Base-by-base conservation (phyloP, 2,888 invertebrate genomes). In the Epiblema foenella region DNA sequence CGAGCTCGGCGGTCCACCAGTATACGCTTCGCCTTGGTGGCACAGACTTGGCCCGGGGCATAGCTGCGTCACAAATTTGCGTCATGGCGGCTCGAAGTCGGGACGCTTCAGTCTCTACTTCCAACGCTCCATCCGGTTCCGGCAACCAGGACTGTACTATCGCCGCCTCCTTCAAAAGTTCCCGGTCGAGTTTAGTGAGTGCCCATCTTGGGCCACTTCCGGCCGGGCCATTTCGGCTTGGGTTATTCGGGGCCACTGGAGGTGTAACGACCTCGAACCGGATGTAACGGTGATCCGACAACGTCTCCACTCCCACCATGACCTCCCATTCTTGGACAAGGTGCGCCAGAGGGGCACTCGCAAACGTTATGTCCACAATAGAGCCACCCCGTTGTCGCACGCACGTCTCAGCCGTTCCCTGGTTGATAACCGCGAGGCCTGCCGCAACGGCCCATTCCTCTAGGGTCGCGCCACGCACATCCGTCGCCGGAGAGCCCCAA, bases 131-230 rank as follows among this genome's bases (percentile, higher is more conserved):
- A 3, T 3, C 24, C 15, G 2, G 56, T 29, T 9, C n/a, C 4
- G 56, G 56, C 29, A 56, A 10, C 56, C 56, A 56, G 29, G 56
- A 12, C 29, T 56, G 24, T 4, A 56, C n/a, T 12, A 56, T 24
- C 3, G 56, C 29, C 29, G 56, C 56, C 29, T 56, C 56, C 15
- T 29, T 29, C 11, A 56, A 11, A 7, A n/a, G 29, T 56, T 56
- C 56, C 8, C 29, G 56, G 29, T 29, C 29, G 15, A 56, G 29
- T 5, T 33, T 33, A 5, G 24, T 29, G 7, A 29, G 15, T 1
- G 29, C 56, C 56, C 56, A 56, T 24, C 29, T 56, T n/a, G 56
- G 56, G 29, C 56, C 56, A 15, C 29, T 11, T 8, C 56, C 29
- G 18, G 17, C 51, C 29, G 24, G 29, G 29, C 24, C 29, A 1